Conservation (phyloP, 2,797 vertebrate genomes). For the Cyclura pinguis region DNA sequence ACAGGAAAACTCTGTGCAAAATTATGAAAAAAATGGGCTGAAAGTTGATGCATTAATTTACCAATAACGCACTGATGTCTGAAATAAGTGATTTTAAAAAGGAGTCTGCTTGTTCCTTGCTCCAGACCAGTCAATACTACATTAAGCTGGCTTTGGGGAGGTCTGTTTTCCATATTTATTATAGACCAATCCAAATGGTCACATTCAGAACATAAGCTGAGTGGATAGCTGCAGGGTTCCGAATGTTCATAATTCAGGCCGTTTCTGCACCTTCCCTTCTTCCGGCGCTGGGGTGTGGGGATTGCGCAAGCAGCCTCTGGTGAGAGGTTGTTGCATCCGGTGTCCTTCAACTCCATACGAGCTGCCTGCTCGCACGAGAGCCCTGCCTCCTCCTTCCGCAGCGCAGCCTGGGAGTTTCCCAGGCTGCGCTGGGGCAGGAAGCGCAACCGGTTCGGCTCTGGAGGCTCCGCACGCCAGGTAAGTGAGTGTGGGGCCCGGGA, state of each 20-base stretch:
- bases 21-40: not conserved
- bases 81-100: not conserved
- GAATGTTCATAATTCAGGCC: not conserved
- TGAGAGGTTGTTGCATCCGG: too few species aligned
- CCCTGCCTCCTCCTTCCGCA: too few species aligned
- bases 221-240: not conserved
- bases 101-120: not conserved
- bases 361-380: too few species aligned
- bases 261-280: too few species aligned
- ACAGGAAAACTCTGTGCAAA: not conserved
- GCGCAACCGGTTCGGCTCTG: too few species aligned
- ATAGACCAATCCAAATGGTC: not conserved
- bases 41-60: not conserved
- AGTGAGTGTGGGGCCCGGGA: too few species aligned
- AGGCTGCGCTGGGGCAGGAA: too few species aligned
- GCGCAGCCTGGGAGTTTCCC: too few species aligned
- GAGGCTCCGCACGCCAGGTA: too few species aligned
- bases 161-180: not conserved
- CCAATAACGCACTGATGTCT: not conserved
- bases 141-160: not conserved
- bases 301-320: too few species aligned
- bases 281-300: too few species aligned
- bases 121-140: not conserved
- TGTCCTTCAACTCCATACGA: too few species aligned
- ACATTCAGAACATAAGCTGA: not conserved